Conservation (phyloP, 2,888 invertebrate species). For the Dastarcus helophoroides region DNA sequence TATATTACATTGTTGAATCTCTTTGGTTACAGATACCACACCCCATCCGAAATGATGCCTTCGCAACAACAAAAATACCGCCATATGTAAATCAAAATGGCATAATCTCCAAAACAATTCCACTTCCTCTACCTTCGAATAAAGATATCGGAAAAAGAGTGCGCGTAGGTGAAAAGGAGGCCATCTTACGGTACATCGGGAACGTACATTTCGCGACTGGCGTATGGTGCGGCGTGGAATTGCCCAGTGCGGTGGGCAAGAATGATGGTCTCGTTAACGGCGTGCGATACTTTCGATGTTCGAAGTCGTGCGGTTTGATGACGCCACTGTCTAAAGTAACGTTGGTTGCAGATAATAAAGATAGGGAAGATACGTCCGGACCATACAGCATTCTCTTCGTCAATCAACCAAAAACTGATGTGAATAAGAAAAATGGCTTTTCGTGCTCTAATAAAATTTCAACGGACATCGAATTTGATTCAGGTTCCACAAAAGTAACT, state of each 20-base stretch:
- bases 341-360: slow-evolving; percentile 26
- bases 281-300: slow-evolving; percentile 50
- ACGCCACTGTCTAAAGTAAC: slow-evolving; percentile 47
- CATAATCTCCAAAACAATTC: slow-evolving; percentile 5
- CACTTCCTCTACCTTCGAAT: not conserved
- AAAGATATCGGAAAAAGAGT: slow-evolving; percentile 29
- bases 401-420: no score
- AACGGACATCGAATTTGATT: no score
- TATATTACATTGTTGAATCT: slow-evolving; percentile 8
- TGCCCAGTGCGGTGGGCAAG: slow-evolving; percentile 43
- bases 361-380: slow-evolving; percentile 42
- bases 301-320: slow-evolving; percentile 48
- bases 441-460: no score
- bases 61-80: slow-evolving; percentile 28
- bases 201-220: slow-evolving; percentile 42
- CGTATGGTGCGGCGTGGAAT: slow-evolving; percentile 54
- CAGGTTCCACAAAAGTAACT: no score
- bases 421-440: no score
- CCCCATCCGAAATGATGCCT: slow-evolving; percentile 31
- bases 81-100: slow-evolving; percentile 14
- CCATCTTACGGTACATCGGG: slow-evolving; percentile 47
- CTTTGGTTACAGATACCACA: slow-evolving; percentile 21
- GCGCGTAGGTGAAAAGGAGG: slow-evolving; percentile 33
- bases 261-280: slow-evolving; percentile 53
- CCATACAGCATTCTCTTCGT: slow-evolving; percentile 48